These are phyloP conservation scores for Formica aserva DNA, from an alignment of 2,888 invertebrate genomes.

Conservation along the genomic window DNA sequence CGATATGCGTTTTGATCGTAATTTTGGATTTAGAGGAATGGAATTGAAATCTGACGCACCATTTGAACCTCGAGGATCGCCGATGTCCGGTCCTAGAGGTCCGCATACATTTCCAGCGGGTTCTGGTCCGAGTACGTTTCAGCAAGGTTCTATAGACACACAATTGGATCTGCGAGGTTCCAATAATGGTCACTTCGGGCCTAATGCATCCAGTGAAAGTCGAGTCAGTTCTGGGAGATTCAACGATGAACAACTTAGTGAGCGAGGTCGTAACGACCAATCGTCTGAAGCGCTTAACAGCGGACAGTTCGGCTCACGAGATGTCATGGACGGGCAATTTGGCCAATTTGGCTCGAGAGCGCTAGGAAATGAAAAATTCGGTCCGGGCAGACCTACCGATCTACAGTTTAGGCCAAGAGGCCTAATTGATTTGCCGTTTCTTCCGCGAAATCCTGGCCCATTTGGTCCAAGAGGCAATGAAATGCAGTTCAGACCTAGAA, in stretches of 20 bases:
- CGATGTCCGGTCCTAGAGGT: constrained; percentile 57
- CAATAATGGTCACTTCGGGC: constrained; percentile 36
- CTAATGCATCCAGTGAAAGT: constrained; percentile 6
- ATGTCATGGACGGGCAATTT: constrained; percentile 24
- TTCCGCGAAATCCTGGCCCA: constrained; percentile 58
- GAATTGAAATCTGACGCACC: constrained; percentile 62
- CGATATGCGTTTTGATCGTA: constrained; percentile 39
- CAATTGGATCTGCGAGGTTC: constrained; percentile 16
- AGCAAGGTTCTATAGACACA: constrained; percentile 10
- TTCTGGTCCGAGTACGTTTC: background rate
- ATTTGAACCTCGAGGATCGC: constrained; percentile 63
- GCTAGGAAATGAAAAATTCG: constrained; percentile 57
- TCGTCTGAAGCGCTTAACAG: background rate
- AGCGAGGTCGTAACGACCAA: constrained; percentile 8
- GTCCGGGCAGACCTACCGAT: constrained; percentile 53
- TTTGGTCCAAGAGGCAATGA: constrained; percentile 52
- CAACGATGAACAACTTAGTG: constrained; percentile 12
- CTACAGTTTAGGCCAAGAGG: constrained; percentile 55
- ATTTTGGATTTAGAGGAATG: constrained; percentile 57
- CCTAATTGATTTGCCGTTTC: constrained; percentile 57
- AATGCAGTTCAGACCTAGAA: constrained; percentile 57
- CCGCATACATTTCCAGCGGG: constrained; percentile 39
- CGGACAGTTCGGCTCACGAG: constrained; percentile 7
- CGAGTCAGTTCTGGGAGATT: constrained; percentile 5
- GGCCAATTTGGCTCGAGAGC: constrained; percentile 52